These are phyloP conservation scores for Volucella bombylans DNA, from an alignment of 2,888 invertebrate genomes.

Conservation along the genomic window DNA sequence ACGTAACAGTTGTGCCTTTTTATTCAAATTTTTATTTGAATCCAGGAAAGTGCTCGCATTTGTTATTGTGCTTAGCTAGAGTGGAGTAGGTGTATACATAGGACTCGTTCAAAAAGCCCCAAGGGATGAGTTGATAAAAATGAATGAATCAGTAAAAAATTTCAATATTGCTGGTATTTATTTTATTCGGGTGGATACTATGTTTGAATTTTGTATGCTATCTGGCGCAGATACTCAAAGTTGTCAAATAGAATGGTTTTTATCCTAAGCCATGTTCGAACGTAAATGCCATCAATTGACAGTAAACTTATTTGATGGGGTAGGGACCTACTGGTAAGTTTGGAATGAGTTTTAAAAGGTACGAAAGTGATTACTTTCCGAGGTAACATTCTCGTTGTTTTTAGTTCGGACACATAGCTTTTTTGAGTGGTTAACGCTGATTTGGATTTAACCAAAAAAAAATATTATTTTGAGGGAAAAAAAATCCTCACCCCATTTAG, in stretches of 20 bases:
- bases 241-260: constrained; percentile 75
- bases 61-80: constrained; percentile 59
- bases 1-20: constrained; percentile 39
- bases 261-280: constrained; percentile 59
- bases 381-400: constrained; percentile 9
- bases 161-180: constrained; percentile 72
- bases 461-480: neutral
- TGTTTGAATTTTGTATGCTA: constrained; percentile 53
- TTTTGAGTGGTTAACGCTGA: constrained; percentile 6
- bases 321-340: neutral
- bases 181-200: constrained; percentile 64
- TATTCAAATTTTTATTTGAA: constrained; percentile 59
- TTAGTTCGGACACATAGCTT: neutral
- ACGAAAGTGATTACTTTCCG: constrained; percentile 46
- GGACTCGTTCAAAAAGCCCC: neutral
- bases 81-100: neutral
- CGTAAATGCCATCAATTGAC: constrained; percentile 69
- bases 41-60: constrained; percentile 67
- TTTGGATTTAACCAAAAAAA: constrained; percentile 1
- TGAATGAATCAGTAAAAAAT: constrained; percentile 66
- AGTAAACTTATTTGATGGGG: constrained; percentile 47
- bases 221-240: constrained; percentile 73
- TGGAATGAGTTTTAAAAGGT: constrained; percentile 9
- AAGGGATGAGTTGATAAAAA: constrained; percentile 57
- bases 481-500: no score